These are phyloP conservation scores for Troglohyphantes excavatus DNA, from an alignment of 2,888 invertebrate genomes.

Conservation along the genomic window DNA sequence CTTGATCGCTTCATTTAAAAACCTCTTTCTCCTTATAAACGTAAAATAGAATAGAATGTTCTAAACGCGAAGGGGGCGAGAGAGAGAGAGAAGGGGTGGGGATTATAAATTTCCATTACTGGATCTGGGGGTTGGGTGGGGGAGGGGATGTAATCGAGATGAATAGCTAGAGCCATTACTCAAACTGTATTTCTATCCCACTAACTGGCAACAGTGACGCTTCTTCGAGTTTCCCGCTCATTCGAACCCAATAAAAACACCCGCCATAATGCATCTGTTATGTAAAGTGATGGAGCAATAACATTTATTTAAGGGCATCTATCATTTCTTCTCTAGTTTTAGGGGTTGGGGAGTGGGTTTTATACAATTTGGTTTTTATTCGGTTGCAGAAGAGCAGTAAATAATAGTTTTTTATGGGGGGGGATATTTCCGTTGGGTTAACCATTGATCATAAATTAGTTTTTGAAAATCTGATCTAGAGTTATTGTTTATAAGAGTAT, in stretches of 20 bases:
- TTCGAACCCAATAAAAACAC: slow-evolving; percentile 62
- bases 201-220: slow-evolving; percentile 9
- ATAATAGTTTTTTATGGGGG: too few species aligned
- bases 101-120: slow-evolving; percentile 72
- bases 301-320: slow-evolving; percentile 49
- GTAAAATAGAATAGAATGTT: slow-evolving; percentile 1
- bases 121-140: background rate
- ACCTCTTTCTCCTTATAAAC: slow-evolving; percentile 17
- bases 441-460: too few species aligned
- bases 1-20: slow-evolving; percentile 63
- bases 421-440: too few species aligned
- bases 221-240: slow-evolving; percentile 35
- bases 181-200: slow-evolving; percentile 37
- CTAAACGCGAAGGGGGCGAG: slow-evolving; percentile 13
- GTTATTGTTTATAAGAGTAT: too few species aligned
- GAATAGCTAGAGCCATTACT: slow-evolving; percentile 61
- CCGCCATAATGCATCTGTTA: slow-evolving; percentile 51
- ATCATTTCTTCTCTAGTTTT: slow-evolving; percentile 14
- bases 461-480: too few species aligned
- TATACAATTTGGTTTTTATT: background rate
- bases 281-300: slow-evolving; percentile 42
- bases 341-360: background rate
- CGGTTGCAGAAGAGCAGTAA: background rate
- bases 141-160: slow-evolving; percentile 57
- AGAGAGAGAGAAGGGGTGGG: too few species aligned